Evolutionary conservation across 2,113 vertebrate genomes (phyloP).

Genomic region (Nothocercus julius): DNA sequence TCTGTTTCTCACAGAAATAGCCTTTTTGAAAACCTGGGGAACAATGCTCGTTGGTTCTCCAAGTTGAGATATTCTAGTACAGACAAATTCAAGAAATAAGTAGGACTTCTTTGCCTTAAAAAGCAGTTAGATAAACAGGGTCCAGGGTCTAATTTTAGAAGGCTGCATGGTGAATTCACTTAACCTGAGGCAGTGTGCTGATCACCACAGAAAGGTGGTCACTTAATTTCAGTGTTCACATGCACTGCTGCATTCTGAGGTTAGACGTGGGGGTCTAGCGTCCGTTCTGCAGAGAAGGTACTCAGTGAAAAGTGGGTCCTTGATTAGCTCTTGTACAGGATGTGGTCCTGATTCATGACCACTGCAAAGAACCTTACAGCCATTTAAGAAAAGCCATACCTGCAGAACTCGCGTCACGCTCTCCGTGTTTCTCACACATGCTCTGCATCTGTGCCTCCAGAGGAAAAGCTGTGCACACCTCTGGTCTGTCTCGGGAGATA

Average conservation of each 20-base stretch:
- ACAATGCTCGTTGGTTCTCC: background rate
- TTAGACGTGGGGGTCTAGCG: background rate
- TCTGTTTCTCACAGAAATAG: background rate
- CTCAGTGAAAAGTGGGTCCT: rapidly evolving
- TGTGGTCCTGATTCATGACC: background rate
- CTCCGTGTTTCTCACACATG: background rate
- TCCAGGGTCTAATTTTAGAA: background rate
- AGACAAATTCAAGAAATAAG: background rate
- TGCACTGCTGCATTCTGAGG: no score
- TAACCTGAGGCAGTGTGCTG: rapidly evolving
- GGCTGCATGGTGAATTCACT: background rate
- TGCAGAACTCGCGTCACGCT: background rate
- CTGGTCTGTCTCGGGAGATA: background rate
- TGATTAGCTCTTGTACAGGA: background rate
- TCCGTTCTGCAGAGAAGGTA: background rate
- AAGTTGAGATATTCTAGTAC: background rate
- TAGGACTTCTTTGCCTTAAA: background rate
- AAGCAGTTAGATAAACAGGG: background rate
- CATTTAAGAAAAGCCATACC: background rate
- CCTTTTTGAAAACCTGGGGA: background rate
- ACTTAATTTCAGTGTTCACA: background rate
- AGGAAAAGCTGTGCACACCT: rapidly evolving
- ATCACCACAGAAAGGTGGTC: background rate
- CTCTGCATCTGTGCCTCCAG: background rate
- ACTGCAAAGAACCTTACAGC: background rate